Evolutionary conservation across 2,797 vertebrate genomes (phyloP).

Genomic region (Sebastes trivittatus): DNA sequence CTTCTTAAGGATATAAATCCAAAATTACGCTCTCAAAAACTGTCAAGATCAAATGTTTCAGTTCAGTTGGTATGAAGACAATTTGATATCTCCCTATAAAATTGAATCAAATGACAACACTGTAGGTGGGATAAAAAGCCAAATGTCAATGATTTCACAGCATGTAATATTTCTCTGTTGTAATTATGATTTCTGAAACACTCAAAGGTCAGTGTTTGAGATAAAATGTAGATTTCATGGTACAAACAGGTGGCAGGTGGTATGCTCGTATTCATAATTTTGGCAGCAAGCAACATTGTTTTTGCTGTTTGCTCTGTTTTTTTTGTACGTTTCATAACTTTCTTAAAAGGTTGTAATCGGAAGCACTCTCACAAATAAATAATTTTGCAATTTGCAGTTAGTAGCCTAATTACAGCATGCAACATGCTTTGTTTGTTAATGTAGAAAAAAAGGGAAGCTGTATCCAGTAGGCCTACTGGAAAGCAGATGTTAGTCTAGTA

Average conservation of each 20-base stretch:
- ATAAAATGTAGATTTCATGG: not conserved
- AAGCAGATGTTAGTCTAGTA: not conserved
- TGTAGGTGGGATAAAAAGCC: not conserved
- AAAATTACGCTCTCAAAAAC: too few relatives aligned
- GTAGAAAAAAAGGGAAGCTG: not conserved
- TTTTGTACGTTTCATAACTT: not conserved
- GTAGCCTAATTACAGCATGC: not conserved
- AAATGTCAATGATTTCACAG: not conserved
- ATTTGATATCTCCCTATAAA: too few relatives aligned
- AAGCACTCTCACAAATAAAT: not conserved
- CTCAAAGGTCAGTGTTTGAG: not conserved
- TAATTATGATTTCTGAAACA: not conserved
- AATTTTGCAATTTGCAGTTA: not conserved
- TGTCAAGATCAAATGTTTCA: too few relatives aligned
- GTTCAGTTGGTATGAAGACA: too few relatives aligned
- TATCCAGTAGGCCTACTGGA: not conserved
- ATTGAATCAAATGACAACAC: not conserved
- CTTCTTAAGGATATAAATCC: too few relatives aligned
- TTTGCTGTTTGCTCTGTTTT: not conserved
- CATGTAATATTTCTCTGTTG: not conserved
- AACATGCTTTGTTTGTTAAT: not conserved
- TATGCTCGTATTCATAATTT: not conserved
- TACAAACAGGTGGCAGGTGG: not conserved
- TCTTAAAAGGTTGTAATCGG: not conserved
- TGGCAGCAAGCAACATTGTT: not conserved